A percentile compares a stretch with the other conserved stretches of the same genome.
Evolutionary conservation across 2,797 vertebrate species (phyloP).

Genomic region (Microctenopoma stevenorrisi): DNA sequence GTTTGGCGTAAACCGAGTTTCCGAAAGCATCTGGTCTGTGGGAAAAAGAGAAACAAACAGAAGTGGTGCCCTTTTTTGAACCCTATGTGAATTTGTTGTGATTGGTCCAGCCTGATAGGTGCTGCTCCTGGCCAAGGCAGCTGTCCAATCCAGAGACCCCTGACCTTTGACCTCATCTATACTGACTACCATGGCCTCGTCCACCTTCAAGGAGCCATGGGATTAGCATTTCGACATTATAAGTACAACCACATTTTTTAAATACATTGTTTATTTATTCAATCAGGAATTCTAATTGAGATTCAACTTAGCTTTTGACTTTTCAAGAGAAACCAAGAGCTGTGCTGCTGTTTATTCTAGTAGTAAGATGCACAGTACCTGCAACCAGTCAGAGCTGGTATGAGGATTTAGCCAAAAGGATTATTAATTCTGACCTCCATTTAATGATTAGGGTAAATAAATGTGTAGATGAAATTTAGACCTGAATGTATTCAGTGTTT

Average conservation of each 20-base stretch:
- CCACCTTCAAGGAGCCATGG: constrained; percentile 80
- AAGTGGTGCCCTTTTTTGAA: not conserved
- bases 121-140: constrained; percentile 79
- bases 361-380: no score
- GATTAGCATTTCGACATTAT: constrained; percentile 80
- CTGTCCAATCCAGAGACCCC: constrained; percentile 78
- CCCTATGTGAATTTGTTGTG: constrained; percentile 34
- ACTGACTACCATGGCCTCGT: constrained; percentile 82
- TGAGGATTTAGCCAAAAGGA: no score
- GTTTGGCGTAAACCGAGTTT: not conserved
- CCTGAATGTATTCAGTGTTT: no score
- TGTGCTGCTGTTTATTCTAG: no score
- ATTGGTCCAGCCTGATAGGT: constrained; percentile 73
- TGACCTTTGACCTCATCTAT: constrained; percentile 82
- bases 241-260: constrained; percentile 47
- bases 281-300: not conserved
- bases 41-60: not conserved
- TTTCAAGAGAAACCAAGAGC: no score
- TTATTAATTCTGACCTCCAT: no score
- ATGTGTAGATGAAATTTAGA: no score
- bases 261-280: not conserved
- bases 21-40: not conserved
- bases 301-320: no score
- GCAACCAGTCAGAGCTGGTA: no score
- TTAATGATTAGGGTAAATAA: no score